Conservation (phyloP, 2,797 vertebrate species). For the Sebastes glaucus region DNA sequence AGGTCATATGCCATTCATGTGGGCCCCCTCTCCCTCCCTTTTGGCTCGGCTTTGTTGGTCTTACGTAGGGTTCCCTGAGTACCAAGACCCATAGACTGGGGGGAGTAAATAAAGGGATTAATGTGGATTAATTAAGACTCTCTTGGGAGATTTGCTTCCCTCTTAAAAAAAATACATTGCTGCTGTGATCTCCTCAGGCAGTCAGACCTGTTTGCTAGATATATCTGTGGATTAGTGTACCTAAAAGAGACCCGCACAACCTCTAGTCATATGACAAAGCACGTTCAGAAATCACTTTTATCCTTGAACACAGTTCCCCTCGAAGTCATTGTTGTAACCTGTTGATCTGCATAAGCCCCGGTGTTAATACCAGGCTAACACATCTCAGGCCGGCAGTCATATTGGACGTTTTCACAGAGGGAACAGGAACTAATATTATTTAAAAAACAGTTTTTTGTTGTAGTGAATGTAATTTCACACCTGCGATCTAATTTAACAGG, state of each 20-base stretch:
- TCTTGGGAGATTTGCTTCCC: conserved; percentile 24
- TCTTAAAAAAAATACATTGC: conserved; percentile 14
- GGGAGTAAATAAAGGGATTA: conserved; percentile 50
- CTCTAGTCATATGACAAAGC: conserved; percentile 46
- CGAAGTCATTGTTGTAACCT: conserved; percentile 9
- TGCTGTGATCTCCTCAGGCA: conserved; percentile 37
- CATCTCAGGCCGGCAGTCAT: background rate
- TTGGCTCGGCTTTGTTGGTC: conserved; percentile 11
- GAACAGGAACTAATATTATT: background rate
- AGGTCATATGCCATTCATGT: conserved; percentile 30
- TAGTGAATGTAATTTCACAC: background rate
- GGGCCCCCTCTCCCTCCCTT: background rate
- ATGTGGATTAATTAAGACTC: conserved; percentile 43
- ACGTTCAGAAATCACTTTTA: conserved; percentile 40
- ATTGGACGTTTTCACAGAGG: background rate
- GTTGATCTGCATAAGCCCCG: conserved; percentile 14
- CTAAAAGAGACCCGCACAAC: conserved; percentile 1
- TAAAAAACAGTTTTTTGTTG: background rate
- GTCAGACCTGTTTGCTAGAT: conserved; percentile 29
- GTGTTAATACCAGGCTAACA: background rate
- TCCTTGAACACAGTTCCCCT: background rate
- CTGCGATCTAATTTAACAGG: background rate
- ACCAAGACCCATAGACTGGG: conserved; percentile 3
- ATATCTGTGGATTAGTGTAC: conserved; percentile 47
- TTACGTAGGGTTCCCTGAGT: background rate